Percentiles rank a stretch among this genome's conserved stretches.
These are phyloP conservation scores for Samia ricini DNA, from an alignment of 1,140 invertebrate species.

Conservation along the genomic window DNA sequence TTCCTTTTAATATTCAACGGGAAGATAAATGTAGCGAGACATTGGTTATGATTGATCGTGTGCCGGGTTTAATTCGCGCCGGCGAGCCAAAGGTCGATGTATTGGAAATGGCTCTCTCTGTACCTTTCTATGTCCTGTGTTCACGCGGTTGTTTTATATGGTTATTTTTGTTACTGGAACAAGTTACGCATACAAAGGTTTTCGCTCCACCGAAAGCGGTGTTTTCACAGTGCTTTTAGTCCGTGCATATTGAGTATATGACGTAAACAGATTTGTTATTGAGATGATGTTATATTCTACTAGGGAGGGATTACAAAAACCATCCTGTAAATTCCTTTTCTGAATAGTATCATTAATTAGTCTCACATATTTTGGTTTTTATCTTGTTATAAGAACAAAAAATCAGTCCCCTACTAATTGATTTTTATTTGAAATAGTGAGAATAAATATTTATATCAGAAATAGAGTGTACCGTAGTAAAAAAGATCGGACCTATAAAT, in stretches of 20 bases:
- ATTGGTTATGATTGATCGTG: constrained; percentile 56
- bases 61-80: constrained; percentile 32
- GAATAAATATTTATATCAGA: too few relatives aligned
- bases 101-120: constrained; percentile 1
- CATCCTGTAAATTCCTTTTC: too few relatives aligned
- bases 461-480: too few relatives aligned
- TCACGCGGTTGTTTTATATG: not conserved
- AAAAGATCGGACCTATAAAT: too few relatives aligned
- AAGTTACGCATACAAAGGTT: not conserved
- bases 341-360: too few relatives aligned
- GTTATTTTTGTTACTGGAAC: not conserved
- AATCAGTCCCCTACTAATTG: too few relatives aligned
- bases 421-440: too few relatives aligned
- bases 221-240: not conserved
- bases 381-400: too few relatives aligned
- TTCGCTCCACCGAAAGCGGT: not conserved
- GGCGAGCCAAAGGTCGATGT: constrained; percentile 5
- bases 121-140: not conserved
- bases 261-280: not conserved
- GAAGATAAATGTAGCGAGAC: constrained; percentile 60
- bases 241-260: not conserved
- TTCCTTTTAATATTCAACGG: constrained; percentile 55
- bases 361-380: too few relatives aligned
- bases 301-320: too few relatives aligned
- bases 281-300: not conserved